Base-by-base conservation (phyloP, 2,888 invertebrate species). In the Cosmopolites sordidus region DNA sequence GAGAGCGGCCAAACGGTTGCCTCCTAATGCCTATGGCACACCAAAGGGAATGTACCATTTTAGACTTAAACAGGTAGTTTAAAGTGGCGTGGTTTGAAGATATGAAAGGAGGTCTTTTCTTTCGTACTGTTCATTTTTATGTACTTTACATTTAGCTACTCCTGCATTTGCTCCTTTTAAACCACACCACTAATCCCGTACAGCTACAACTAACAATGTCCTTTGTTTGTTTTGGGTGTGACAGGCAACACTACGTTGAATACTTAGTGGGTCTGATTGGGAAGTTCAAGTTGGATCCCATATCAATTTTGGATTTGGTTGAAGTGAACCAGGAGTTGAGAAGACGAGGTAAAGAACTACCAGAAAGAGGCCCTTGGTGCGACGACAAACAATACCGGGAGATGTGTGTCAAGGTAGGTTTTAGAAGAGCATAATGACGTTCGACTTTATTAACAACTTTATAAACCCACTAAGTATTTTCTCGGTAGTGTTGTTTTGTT, bases 161-260 rank as follows among this genome's bases (percentile, higher is more conserved):
- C 22, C 22, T 5, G 22, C 22, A 8, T 22, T 22, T 22, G 22
- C 8, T 22, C 22, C 33, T 12, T 33, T 33, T 33, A 33, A 33
- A 33, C 33, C 33, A 33, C 33, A 33, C 33, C 33, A 33, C 12
- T n/a, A 33, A 33, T 12, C 12, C 12, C 33, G n/a, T 12, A 9
- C 33, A 27, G 37, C 17, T 40, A 12, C 12, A 37, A 56, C 48
- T 56, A 56, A 51, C 51, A 47, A 6, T 16, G 40, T 55, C 60
- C 59, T 63, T 33, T 55, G 33, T 55, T 39, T 22, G 22, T 22
- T 50, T 47, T 49, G 47, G 49, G 56, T 49, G 56, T 46, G 56
- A 71, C 81, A 96, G 95, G 82, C 79, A 83, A 72, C 96, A 96
- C 81, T 96, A 93, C 82, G 86, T 93, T 75, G 96, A 96, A 80